Percentiles rank a stretch among this genome's conserved stretches.
These are phyloP conservation scores for Melanostigma gelatinosum DNA, from an alignment of 2,113 vertebrate genomes.

Conservation along the genomic window DNA sequence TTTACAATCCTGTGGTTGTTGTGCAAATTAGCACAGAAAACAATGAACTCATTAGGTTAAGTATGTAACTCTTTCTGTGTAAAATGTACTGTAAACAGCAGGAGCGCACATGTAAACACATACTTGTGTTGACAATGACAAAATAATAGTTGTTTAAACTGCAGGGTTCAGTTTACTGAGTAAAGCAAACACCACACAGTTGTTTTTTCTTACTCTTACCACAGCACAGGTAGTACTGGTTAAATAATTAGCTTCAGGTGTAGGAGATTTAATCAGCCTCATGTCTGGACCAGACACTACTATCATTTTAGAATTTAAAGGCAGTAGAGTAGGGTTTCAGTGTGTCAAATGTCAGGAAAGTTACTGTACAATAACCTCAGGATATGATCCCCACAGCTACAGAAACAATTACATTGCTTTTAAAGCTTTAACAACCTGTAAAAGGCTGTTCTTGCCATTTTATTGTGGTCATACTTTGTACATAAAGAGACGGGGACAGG, in stretches of 20 bases:
- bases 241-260: neutral
- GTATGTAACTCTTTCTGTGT: neutral
- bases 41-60: neutral
- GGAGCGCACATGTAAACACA: neutral
- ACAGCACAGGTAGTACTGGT: neutral
- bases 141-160: neutral
- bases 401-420: neutral
- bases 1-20: neutral
- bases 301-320: neutral
- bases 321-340: neutral
- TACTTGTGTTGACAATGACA: neutral
- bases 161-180: neutral
- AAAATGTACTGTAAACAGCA: too few relatives aligned
- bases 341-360: neutral
- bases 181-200: neutral
- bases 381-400: neutral
- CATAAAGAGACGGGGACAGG: slow-evolving; percentile 6
- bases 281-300: neutral
- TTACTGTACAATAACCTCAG: neutral
- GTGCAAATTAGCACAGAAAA: neutral
- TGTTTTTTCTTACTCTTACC: neutral
- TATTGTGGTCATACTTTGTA: neutral
- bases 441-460: neutral
- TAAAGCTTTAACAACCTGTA: neutral
- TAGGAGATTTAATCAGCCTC: neutral